Conservation (phyloP, 2,888 invertebrate genomes). For the Lypha dubia region DNA sequence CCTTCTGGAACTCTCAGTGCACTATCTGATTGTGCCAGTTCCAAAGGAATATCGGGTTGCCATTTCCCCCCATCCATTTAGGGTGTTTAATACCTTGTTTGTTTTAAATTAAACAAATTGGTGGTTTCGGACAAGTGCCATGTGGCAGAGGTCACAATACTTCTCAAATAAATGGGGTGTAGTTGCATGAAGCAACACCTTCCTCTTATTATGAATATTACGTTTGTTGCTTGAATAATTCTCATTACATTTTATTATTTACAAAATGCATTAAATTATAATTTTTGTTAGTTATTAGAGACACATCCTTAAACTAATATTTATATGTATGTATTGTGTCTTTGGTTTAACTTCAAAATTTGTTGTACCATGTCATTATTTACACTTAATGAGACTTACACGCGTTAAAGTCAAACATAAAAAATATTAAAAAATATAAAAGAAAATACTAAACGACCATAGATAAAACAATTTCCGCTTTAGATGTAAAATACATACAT, state of each 20-base stretch:
- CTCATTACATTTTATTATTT: slow-evolving; percentile 49
- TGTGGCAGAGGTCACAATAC: slow-evolving; percentile 40
- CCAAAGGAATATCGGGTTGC: no score
- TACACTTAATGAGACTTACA: slow-evolving; percentile 64
- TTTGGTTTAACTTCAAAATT: slow-evolving; percentile 38
- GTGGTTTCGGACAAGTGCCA: slow-evolving; percentile 53
- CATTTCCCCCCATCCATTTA: no score
- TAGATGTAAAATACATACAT: slow-evolving; percentile 6
- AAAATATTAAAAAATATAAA: background rate
- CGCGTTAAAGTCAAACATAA: slow-evolving; percentile 63
- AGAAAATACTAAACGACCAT: slow-evolving; percentile 13
- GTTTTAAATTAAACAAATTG: slow-evolving; percentile 29
- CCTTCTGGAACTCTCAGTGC: no score
- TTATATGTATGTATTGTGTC: slow-evolving; percentile 12
- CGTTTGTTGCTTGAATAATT: slow-evolving; percentile 54
- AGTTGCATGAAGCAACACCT: slow-evolving; percentile 36
- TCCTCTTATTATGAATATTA: slow-evolving; percentile 16
- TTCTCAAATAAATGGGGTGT: slow-evolving; percentile 40
- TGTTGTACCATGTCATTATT: slow-evolving; percentile 54
- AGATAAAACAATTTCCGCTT: slow-evolving; percentile 62
- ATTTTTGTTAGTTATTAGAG: slow-evolving; percentile 14
- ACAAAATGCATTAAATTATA: slow-evolving; percentile 60
- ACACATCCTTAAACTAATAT: slow-evolving; percentile 66
- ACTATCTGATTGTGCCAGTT: no score
- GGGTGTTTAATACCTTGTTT: slow-evolving; percentile 32